Base-by-base conservation (phyloP, 2,888 invertebrate species). In the Agrochola lota region DNA sequence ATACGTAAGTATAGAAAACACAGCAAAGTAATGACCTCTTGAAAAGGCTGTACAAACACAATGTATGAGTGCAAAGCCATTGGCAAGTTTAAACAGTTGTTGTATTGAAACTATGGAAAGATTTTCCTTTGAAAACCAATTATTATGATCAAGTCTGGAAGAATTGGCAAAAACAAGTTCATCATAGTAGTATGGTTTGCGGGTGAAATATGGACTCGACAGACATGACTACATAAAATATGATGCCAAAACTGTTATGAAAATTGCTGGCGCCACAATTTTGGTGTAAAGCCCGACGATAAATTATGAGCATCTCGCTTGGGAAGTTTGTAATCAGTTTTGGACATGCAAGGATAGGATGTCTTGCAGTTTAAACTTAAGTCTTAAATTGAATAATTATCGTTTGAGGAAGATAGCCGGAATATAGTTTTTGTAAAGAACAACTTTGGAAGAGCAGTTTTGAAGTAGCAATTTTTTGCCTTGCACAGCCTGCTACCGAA, bases 51-150 rank as follows among this genome's bases (percentile, higher is more conserved):
- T 68, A 11, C 70, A 73, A 79, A 82, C 23, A 78, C 60, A 49
- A 43, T 57, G 30, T 60, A 69, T 11, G 35, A 40, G 26, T 76
- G 69, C 46, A 67, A 63, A 71, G 26, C 49, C 43, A 69, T 74
- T 72, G 66, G 2, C 40, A 67, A 78, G 46, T 85, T 77, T 68
- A 66, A 77, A 71, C 85, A 86, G 66, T 68, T 80, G 82, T 17
- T 69, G 3, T 64, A 69, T 43, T 40, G 46, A 59, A 80, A 75
- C 62, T 23, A 69, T 74, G 43, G 12, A 46, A 67, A 43, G 68
- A 74, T 80, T 69, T 71, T 64, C 46, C 4, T 66, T 63, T 20
- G 40, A 74, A 75, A 73, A 73, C 30, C 46, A 49, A 12, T 23
- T 43, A 35, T 3, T 43, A 35, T 3, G 9, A 30, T 46, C 2